Evolutionary conservation across 2,888 invertebrate species (phyloP).

Genomic region (Acronicta aceris): DNA sequence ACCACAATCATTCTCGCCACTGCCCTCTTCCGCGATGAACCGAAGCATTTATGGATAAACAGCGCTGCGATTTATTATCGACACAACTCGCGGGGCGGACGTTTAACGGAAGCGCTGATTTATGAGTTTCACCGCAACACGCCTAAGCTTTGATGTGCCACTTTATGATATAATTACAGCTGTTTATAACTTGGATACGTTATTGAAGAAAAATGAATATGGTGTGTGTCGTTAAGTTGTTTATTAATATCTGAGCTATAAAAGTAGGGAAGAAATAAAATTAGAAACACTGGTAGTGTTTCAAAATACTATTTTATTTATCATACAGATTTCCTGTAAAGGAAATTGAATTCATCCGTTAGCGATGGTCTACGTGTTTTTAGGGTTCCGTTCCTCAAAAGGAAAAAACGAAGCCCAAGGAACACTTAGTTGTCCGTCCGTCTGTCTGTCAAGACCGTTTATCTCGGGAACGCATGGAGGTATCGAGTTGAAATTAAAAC

Average conservation of each 20-base stretch:
- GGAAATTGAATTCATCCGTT: too few relatives aligned
- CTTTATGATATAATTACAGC: conserved; percentile 63
- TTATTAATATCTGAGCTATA: neutral
- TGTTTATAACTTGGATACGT: conserved; percentile 55
- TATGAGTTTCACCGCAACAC: conserved; percentile 60
- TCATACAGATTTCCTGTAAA: too few relatives aligned
- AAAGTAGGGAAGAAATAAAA: neutral
- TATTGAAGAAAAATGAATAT: conserved; percentile 17
- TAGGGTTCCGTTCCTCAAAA: too few relatives aligned
- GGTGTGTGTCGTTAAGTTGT: conserved; percentile 7
- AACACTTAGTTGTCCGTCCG: too few relatives aligned
- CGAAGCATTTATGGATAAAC: conserved; percentile 27
- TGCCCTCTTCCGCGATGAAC: conserved; percentile 13
- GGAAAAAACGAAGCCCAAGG: too few relatives aligned
- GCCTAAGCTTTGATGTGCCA: conserved; percentile 55
- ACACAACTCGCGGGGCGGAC: conserved; percentile 47
- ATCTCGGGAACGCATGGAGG: too few relatives aligned
- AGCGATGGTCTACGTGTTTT: too few relatives aligned
- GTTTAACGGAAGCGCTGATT: conserved; percentile 61
- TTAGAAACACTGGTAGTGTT: too few relatives aligned
- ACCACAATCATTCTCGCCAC: conserved; percentile 2
- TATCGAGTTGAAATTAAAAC: too few relatives aligned
- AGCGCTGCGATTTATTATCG: conserved; percentile 43
- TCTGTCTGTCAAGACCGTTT: too few relatives aligned
- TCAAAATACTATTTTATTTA: too few relatives aligned